Conservation (phyloP, 2,797 vertebrate genomes). For the Leuciscus waleckii region DNA sequence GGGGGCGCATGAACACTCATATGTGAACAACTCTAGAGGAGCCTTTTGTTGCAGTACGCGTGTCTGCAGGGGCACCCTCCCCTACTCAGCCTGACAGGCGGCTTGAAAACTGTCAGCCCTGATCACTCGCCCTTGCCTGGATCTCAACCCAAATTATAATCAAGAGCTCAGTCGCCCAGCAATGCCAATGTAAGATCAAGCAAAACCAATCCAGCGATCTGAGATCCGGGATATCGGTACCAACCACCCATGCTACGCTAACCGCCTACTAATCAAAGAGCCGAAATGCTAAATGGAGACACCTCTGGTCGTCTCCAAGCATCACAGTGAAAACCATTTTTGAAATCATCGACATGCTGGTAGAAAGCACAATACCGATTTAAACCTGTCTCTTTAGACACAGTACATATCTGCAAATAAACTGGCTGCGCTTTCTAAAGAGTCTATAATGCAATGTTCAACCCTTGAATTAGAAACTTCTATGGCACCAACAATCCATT, state of each 20-base stretch:
- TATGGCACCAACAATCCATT: background rate
- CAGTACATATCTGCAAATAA: background rate
- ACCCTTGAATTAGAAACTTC: background rate
- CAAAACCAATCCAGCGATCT: conserved; percentile 7
- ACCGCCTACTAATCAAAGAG: conserved; percentile 9
- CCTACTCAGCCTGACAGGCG: conserved; percentile 71
- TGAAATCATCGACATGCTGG: conserved; percentile 11
- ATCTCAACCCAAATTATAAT: conserved; percentile 80
- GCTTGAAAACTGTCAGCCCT: conserved; percentile 82
- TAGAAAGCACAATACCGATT: background rate
- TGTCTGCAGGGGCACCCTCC: conserved; percentile 62
- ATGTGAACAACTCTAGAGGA: conserved; percentile 58
- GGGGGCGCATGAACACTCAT: conserved; percentile 37
- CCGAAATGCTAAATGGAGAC: conserved; percentile 23
- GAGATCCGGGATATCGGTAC: background rate
- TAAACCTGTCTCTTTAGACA: background rate
- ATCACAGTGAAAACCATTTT: conserved; percentile 15
- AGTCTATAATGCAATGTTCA: background rate
- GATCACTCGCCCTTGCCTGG: conserved; percentile 79
- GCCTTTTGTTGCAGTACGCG: conserved; percentile 60
- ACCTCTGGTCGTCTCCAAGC: conserved; percentile 23
- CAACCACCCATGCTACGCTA: background rate
- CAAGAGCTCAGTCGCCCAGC: conserved; percentile 63
- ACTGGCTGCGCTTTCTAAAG: background rate
- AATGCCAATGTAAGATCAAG: conserved; percentile 44